These are phyloP conservation scores for Halictus quadricinctus DNA, from an alignment of 2,888 invertebrate species.

Conservation along the genomic window DNA sequence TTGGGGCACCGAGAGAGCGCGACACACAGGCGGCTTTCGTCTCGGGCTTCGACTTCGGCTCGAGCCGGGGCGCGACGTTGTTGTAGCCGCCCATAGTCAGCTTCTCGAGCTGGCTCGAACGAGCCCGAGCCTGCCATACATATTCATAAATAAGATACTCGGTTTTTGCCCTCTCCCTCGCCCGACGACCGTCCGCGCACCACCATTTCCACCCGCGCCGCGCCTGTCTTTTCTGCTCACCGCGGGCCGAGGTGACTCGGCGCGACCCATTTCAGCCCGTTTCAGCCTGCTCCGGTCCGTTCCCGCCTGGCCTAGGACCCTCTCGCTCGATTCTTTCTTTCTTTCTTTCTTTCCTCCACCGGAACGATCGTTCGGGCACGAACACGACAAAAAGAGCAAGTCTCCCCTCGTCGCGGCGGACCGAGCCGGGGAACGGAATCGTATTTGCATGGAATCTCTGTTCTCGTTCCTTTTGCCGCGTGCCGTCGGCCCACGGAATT, in stretches of 20 bases:
- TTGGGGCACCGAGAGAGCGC: conserved; percentile 37
- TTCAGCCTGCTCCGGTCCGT: neutral
- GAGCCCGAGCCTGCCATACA: conserved; percentile 70
- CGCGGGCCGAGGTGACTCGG: neutral
- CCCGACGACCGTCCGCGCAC: neutral
- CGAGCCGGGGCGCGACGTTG: conserved; percentile 28
- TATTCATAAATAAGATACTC: conserved; percentile 79
- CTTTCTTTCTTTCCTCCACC: neutral
- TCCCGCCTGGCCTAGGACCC: conserved; percentile 8
- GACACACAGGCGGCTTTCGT: neutral
- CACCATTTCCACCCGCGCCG: conserved; percentile 4
- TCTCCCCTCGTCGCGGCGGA: conserved; percentile 19
- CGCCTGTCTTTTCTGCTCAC: conserved; percentile 17
- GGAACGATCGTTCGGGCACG: conserved; percentile 25
- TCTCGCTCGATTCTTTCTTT: conserved; percentile 6
- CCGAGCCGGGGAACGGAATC: conserved; percentile 45
- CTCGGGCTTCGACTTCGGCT: neutral
- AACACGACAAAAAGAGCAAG: conserved; percentile 37
- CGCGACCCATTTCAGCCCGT: neutral
- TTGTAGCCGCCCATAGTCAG: conserved; percentile 57
- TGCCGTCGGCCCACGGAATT: conserved; percentile 67
- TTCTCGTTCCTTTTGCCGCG: conserved; percentile 31
- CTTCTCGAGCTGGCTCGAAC: conserved; percentile 41
- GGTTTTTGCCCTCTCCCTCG: conserved; percentile 59
- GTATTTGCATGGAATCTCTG: conserved; percentile 74